Evolutionary conservation across 2,797 vertebrate genomes (phyloP), one percentile per base, ranked within the genome.

Genomic region (Yasuhikotakia modesta): DNA sequence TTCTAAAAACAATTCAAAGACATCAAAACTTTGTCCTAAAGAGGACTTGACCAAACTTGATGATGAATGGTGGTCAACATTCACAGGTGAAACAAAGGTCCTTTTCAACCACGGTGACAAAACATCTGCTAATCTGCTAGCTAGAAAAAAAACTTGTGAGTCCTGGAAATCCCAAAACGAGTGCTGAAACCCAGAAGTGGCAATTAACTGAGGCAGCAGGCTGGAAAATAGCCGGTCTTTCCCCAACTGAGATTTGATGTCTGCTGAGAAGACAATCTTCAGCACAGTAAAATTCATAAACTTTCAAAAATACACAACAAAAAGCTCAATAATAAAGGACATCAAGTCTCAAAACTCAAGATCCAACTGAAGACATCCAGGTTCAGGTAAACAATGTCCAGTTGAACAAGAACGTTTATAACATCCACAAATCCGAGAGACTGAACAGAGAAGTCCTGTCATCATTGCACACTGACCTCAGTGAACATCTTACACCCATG

Each of bases 181-280:
- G 70, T 83, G 83, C 78, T 84, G 83, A 87, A 89, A 88, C 53
- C 85, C 84, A 86, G 39, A 87, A 86, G 84, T 70, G 79, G 71
- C 77, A 88, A 89, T 91, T 88, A 89, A 77, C 70, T 81, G 82
- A 88, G 87, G 81, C 88, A 82, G 78, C 82, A 85, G 85, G 83
- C 85, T 85, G 84, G 84, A 90, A 90, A 88, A 86, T 82, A 84
- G 73, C 84, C 74, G 71, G 81, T 85, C 85, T 75, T 86, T 73
- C 74, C 72, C 22, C 27, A 1, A 69, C n/a, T 39, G 27, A 69
- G 30, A n/a, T 27, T 61, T 69, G 55, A n/a, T 32, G 16, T 11
- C 39, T 70, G 19, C 84, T 78, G 79, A n/a, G 52, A 79, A 60
- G 66, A 70, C 2, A 13, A 57, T 57, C 21, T 22, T 58, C 8